A percentile compares a stretch with the other conserved stretches of the same genome.
Conservation (phyloP, 2,113 vertebrate genomes). For the Pagrus major region DNA sequence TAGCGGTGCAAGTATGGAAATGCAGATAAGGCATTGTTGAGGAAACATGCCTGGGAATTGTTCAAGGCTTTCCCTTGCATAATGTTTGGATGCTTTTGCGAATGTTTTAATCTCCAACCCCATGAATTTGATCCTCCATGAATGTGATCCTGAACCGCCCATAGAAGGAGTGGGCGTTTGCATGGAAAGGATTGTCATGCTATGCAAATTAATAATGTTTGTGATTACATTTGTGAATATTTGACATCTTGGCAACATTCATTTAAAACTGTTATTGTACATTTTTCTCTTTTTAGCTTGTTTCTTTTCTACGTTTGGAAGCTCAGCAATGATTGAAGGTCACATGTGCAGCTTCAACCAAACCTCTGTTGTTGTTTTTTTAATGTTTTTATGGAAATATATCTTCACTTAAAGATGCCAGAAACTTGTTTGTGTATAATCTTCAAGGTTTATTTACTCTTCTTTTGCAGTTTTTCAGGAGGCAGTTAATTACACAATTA, state of each 20-base stretch:
- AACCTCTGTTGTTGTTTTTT: not conserved
- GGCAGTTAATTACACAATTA: conserved; percentile 88
- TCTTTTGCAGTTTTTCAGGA: conserved; percentile 84
- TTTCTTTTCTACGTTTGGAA: not conserved
- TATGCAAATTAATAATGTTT: conserved; percentile 50
- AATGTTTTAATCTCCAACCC: conserved; percentile 73
- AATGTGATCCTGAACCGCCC: conserved; percentile 46
- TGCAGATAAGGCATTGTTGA: conserved; percentile 91
- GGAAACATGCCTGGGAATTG: conserved; percentile 88
- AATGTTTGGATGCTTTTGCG: conserved; percentile 66
- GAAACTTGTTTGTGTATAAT: conserved; percentile 77
- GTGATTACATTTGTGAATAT: conserved; percentile 45
- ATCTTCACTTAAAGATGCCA: conserved; percentile 24
- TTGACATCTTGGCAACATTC: conserved; percentile 23
- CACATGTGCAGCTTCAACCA: conserved; percentile 14
- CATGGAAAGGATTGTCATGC: conserved; percentile 54
- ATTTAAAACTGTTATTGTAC: conserved; percentile 1
- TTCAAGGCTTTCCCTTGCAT: conserved; percentile 84
- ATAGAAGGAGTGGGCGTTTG: conserved; percentile 45
- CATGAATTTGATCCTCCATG: conserved; percentile 63
- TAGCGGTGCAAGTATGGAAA: conserved; percentile 92
- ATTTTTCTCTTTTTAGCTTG: conserved; percentile 12
- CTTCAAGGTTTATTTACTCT: conserved; percentile 87
- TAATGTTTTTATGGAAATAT: conserved; percentile 10
- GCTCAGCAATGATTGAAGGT: conserved; percentile 10